phyloP scores from a whole-genome alignment of 2,113 vertebrate genomes.

The Melospiza melodia region DNA sequence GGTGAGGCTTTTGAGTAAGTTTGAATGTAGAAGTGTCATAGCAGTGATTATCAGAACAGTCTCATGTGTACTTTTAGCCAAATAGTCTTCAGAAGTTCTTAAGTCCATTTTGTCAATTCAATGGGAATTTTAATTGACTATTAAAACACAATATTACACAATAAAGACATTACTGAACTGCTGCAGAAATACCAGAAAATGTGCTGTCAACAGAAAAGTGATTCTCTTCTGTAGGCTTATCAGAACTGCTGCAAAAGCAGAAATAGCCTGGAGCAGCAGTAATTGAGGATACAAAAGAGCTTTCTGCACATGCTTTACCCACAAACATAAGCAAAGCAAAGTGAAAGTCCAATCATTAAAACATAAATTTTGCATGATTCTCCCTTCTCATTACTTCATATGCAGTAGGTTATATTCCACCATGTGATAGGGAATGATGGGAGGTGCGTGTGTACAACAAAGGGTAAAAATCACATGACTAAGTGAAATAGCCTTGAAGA shows the following conservation, averaged over 20 bases:
- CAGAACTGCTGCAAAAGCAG: neutral
- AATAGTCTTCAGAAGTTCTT: conserved; percentile 18
- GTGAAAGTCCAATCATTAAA: neutral
- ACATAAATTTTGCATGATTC: neutral
- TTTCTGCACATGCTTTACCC: neutral
- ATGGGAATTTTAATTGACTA: conserved; percentile 51
- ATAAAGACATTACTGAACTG: conserved; percentile 18
- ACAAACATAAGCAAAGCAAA: neutral
- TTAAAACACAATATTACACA: conserved; percentile 24
- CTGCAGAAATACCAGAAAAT: conserved; percentile 24
- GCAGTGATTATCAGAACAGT: conserved; percentile 11
- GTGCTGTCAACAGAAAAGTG: neutral
- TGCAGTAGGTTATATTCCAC: neutral
- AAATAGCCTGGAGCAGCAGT: neutral
- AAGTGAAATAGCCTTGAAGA: neutral
- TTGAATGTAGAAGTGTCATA: neutral
- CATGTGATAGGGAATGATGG: neutral
- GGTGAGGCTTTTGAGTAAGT: neutral
- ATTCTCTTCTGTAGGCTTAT: conserved; percentile 32
- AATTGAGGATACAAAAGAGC: neutral
- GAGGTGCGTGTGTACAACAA: neutral
- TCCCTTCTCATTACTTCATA: neutral
- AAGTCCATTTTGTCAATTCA: conserved; percentile 42
- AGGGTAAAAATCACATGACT: neutral
- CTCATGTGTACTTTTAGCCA: conserved; percentile 24